These are phyloP conservation scores for Pogonognathellus flavescens DNA, from an alignment of 1,140 invertebrate genomes.

Conservation along the genomic window DNA sequence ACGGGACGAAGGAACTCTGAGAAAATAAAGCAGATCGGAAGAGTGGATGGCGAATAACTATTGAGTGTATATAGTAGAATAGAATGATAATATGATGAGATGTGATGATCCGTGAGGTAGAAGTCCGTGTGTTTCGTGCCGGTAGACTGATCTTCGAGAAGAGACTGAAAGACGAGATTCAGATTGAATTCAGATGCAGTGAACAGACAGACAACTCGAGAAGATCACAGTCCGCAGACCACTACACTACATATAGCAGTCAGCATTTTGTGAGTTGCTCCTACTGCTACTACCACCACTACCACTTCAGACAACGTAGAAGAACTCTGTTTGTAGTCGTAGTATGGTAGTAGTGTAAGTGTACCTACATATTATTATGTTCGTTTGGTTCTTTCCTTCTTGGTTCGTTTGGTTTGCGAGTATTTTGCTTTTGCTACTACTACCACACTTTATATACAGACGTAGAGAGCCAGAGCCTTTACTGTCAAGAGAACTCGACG, in stretches of 20 bases:
- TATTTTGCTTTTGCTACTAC: too few species aligned
- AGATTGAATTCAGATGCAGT: constrained; percentile 42
- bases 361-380: too few species aligned
- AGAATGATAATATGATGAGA: constrained; percentile 32
- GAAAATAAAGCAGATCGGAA: background rate
- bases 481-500: too few species aligned
- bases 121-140: constrained; percentile 47
- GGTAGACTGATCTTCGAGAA: constrained; percentile 47
- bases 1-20: background rate
- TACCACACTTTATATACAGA: too few species aligned
- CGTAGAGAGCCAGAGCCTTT: too few species aligned
- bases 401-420: too few species aligned
- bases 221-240: constrained; percentile 38
- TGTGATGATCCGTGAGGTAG: constrained; percentile 49
- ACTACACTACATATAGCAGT: background rate
- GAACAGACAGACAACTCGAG: constrained; percentile 25
- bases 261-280: background rate
- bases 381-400: too few species aligned
- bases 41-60: background rate
- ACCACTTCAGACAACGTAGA: background rate
- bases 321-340: background rate
- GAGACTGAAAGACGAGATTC: constrained; percentile 39
- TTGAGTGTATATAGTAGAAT: background rate
- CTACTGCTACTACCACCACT: background rate
- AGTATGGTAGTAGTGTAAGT: too few species aligned